These are phyloP conservation scores for Hirudo medicinalis DNA, from an alignment of 1,140 invertebrate genomes.

Conservation along the genomic window DNA sequence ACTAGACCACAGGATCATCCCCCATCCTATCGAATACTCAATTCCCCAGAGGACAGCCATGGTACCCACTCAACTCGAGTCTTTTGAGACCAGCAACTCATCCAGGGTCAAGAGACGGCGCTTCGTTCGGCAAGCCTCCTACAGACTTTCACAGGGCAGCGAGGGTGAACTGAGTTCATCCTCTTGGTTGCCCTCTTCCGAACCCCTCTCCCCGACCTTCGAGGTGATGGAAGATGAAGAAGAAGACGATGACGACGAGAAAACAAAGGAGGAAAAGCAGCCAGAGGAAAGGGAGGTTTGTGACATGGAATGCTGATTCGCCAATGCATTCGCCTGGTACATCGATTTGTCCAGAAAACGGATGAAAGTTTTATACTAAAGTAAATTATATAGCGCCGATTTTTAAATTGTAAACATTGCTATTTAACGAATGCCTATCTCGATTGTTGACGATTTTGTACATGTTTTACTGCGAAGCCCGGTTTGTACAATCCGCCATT, in stretches of 20 bases:
- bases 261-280: too few species aligned
- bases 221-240: conserved; percentile 19
- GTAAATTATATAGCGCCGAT: too few species aligned
- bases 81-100: neutral
- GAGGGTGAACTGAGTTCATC: conserved; percentile 35
- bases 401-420: too few species aligned
- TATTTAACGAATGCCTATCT: too few species aligned
- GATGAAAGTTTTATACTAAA: too few species aligned
- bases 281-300: too few species aligned
- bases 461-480: too few species aligned
- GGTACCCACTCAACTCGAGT: conserved; percentile 3
- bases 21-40: neutral
- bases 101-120: conserved; percentile 47
- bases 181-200: conserved; percentile 4
- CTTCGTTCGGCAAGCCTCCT: conserved; percentile 62
- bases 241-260: neutral
- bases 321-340: too few species aligned
- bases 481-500: too few species aligned
- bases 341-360: too few species aligned
- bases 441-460: too few species aligned
- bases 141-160: conserved; percentile 58
- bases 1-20: conserved; percentile 24
- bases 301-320: too few species aligned
- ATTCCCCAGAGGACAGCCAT: conserved; percentile 11
- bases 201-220: conserved; percentile 19